A percentile compares a stretch with the other conserved stretches of the same genome.
phyloP scores from a whole-genome alignment of 92 coral and sea anemone genomes.

The Blastomussa wellsi region DNA sequence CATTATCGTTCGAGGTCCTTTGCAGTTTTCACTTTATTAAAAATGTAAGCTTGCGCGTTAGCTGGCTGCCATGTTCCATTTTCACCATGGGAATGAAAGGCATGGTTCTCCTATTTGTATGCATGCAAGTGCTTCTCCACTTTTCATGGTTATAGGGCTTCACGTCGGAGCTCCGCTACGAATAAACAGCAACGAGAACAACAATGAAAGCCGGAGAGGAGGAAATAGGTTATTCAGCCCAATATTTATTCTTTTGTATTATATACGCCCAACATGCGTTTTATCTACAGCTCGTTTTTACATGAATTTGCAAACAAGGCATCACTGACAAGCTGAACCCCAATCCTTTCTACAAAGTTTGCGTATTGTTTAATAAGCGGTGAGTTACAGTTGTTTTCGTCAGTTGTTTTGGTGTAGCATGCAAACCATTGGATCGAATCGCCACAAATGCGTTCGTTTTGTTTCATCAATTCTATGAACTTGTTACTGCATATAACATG shows the following conservation, averaged over 20 bases:
- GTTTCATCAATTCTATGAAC: not conserved
- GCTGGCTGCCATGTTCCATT: no score
- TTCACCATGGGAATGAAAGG: no score
- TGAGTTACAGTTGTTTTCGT: conserved; percentile 6
- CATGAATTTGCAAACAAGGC: conserved; percentile 4
- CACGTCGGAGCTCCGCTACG: no score
- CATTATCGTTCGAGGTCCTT: no score
- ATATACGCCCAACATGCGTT: no score
- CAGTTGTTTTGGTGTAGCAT: not conserved
- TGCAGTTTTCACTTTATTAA: no score
- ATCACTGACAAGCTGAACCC: not conserved
- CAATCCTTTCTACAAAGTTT: conserved; percentile 2
- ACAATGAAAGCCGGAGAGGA: not conserved
- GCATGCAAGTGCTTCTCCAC: no score
- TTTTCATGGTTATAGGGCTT: no score
- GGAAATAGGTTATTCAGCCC: not conserved
- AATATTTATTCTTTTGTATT: not conserved
- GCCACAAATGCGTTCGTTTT: not conserved
- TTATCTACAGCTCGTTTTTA: not conserved
- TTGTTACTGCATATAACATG: not conserved
- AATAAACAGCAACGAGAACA: no score
- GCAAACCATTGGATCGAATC: conserved; percentile 15
- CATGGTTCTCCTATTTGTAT: no score
- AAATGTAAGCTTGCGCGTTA: no score
- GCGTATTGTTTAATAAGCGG: not conserved